Conservation (phyloP, 2,797 vertebrate species). For the Sebastes matsubarae region DNA sequence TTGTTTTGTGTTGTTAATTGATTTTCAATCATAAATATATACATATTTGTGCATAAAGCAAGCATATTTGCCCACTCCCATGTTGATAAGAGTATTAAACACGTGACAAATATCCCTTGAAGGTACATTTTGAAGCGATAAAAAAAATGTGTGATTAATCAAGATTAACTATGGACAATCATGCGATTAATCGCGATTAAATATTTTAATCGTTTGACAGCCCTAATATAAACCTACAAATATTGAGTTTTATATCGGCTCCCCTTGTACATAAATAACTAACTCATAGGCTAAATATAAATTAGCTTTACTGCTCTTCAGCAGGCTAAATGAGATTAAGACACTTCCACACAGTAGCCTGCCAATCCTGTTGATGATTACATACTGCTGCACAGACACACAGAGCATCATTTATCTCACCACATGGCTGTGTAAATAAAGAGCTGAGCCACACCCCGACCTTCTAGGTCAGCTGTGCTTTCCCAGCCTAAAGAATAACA, state of each 20-base stretch:
- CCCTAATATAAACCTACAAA: not conserved
- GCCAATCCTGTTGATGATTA: slow-evolving; percentile 16
- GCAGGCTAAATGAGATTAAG: not conserved
- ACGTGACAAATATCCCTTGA: accelerated
- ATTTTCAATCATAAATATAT: too few species aligned
- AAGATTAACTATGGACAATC: too few species aligned
- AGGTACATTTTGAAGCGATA: too few species aligned
- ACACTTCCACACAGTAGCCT: slow-evolving; percentile 7
- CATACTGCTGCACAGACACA: not conserved
- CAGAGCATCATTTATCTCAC: not conserved
- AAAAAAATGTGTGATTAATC: too few species aligned
- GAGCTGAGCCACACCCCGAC: not conserved
- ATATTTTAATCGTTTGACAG: too few species aligned
- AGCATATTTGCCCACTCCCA: too few species aligned
- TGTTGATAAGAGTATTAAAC: too few species aligned
- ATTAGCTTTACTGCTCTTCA: not conserved
- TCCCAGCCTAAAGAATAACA: not conserved
- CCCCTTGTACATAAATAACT: not conserved
- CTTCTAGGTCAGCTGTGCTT: not conserved
- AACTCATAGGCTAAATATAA: not conserved
- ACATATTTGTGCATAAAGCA: too few species aligned
- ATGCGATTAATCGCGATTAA: accelerated
- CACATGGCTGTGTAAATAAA: slow-evolving; percentile 1
- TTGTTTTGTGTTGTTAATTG: too few species aligned
- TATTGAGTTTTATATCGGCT: not conserved